phyloP scores from a whole-genome alignment of 1,140 invertebrate genomes.

The Drosophila guanche region DNA sequence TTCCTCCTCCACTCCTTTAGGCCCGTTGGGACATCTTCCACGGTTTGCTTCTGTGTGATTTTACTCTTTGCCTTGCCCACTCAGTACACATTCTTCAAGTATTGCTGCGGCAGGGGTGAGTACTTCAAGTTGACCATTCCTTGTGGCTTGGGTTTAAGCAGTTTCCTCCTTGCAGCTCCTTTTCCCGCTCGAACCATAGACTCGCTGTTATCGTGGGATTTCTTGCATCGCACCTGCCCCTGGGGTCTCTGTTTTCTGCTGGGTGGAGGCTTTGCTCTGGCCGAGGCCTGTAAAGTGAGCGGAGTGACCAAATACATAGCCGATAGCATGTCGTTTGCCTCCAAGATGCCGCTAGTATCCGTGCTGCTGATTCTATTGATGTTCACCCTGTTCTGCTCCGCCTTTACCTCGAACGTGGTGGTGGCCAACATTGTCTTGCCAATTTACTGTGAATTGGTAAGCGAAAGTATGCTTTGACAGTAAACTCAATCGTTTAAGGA shows the following conservation, averaged over 20 bases:
- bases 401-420: slow-evolving; percentile 92
- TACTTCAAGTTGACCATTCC: neutral
- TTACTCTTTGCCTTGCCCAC: slow-evolving; percentile 91
- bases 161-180: slow-evolving; percentile 25
- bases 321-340: slow-evolving; percentile 83
- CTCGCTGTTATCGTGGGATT: slow-evolving; percentile 41
- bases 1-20: slow-evolving; percentile 72
- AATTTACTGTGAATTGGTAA: slow-evolving; percentile 89
- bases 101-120: slow-evolving; percentile 51
- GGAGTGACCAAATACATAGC: slow-evolving; percentile 87
- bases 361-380: slow-evolving; percentile 84
- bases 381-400: slow-evolving; percentile 86
- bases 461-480: neutral
- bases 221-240: slow-evolving; percentile 21
- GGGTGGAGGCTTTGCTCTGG: slow-evolving; percentile 93
- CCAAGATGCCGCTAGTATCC: slow-evolving; percentile 84
- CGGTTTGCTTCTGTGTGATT: slow-evolving; percentile 89
- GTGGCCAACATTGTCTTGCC: slow-evolving; percentile 91
- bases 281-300: slow-evolving; percentile 90
- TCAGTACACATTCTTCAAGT: slow-evolving; percentile 83
- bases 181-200: slow-evolving; percentile 50
- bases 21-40: slow-evolving; percentile 89
- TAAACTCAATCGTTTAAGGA: neutral
- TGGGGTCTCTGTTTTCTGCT: slow-evolving; percentile 59
- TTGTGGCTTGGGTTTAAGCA: too few species aligned